Percentiles rank a stretch among this genome's conserved stretches.
phyloP scores from a whole-genome alignment of 2,888 invertebrate genomes.

The Ichneumoninae sp. region DNA sequence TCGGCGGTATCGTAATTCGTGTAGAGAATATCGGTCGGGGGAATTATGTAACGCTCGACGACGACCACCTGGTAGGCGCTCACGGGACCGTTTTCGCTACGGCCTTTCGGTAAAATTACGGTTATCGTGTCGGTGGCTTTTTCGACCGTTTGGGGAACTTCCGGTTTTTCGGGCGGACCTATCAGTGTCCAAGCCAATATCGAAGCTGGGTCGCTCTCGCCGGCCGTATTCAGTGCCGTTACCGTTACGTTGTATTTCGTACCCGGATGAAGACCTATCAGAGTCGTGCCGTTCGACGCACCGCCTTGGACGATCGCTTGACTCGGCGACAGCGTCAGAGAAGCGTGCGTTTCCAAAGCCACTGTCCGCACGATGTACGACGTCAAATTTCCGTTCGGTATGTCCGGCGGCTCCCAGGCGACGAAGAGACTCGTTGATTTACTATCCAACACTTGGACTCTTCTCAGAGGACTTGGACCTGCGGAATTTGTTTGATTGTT shows the following conservation, averaged over 20 bases:
- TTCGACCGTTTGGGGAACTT: conserved; percentile 88
- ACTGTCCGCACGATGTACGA: conserved; percentile 83
- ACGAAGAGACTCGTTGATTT: conserved; percentile 84
- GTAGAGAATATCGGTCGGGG: conserved; percentile 87
- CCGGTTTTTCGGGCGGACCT: conserved; percentile 88
- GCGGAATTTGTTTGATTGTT: conserved; percentile 75
- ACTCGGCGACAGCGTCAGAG: conserved; percentile 74
- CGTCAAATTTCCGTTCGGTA: conserved; percentile 85
- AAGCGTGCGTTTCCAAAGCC: conserved; percentile 78
- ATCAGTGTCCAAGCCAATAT: conserved; percentile 89
- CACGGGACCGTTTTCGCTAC: conserved; percentile 92
- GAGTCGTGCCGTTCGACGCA: conserved; percentile 77
- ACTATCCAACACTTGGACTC: conserved; percentile 86
- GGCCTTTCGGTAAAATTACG: conserved; percentile 89
- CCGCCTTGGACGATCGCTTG: conserved; percentile 81
- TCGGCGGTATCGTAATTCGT: conserved; percentile 88
- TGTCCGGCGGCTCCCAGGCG: conserved; percentile 85
- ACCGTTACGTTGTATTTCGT: conserved; percentile 91
- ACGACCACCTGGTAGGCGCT: conserved; percentile 91
- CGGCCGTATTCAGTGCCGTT: conserved; percentile 87
- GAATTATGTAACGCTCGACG: conserved; percentile 88
- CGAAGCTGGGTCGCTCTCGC: conserved; percentile 87
- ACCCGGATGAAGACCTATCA: conserved; percentile 88
- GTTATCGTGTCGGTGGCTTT: conserved; percentile 88
- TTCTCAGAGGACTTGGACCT: conserved; percentile 90